Conservation (phyloP, 2,888 invertebrate genomes). For the Bimastos eiseni region DNA sequence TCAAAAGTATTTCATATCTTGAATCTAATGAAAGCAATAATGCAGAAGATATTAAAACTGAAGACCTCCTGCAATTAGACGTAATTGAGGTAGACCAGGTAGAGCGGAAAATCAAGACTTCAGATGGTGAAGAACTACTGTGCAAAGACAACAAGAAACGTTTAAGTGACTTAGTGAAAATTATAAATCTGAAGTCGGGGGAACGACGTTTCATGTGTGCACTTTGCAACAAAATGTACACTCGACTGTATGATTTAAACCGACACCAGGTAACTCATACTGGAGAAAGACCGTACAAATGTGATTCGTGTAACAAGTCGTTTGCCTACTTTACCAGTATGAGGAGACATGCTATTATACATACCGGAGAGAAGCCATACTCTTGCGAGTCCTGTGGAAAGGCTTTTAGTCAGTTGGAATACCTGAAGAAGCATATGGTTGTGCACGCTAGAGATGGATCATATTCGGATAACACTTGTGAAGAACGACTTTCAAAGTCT, state of each 20-base stretch:
- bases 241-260: slow-evolving; percentile 13
- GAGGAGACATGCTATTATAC: slow-evolving; percentile 18
- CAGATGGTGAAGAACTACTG: neutral
- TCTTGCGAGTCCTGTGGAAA: slow-evolving; percentile 17
- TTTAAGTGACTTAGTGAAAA: neutral
- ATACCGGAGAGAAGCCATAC: slow-evolving; percentile 20
- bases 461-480: neutral
- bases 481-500: neutral
- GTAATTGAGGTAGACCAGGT: neutral
- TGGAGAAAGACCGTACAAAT: neutral
- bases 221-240: neutral
- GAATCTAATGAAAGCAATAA: neutral
- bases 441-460: slow-evolving; percentile 22
- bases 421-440: neutral
- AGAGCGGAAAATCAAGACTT: neutral
- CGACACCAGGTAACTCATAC: slow-evolving; percentile 6
- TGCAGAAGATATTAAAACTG: neutral
- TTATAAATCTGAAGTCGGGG: neutral
- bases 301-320: neutral
- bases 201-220: neutral
- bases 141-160: neutral
- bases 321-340: neutral
- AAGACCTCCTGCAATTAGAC: neutral
- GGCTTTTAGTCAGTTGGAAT: neutral
- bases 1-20: neutral